These are phyloP conservation scores for Musca vetustissima DNA, from an alignment of 1,140 invertebrate species.

Conservation along the genomic window DNA sequence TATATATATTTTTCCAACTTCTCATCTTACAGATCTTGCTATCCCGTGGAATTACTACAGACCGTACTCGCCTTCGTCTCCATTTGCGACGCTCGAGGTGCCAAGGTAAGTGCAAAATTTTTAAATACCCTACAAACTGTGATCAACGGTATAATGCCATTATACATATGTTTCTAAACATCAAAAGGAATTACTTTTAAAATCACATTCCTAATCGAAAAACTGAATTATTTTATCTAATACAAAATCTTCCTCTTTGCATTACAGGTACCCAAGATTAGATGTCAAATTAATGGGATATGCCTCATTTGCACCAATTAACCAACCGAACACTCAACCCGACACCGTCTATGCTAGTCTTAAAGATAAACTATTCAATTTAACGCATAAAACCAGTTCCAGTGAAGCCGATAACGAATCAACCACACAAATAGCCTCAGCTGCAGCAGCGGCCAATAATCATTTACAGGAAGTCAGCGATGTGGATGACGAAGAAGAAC, in stretches of 20 bases:
- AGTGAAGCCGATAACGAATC: slow-evolving; percentile 31
- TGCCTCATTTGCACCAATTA: slow-evolving; percentile 31
- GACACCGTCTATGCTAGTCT: slow-evolving; percentile 28
- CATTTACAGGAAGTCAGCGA: slow-evolving; percentile 36
- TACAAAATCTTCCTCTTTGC: neutral
- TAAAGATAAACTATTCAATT: slow-evolving; percentile 29
- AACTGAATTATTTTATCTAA: too few relatives aligned
- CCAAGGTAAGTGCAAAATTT: slow-evolving; percentile 42
- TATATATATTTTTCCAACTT: neutral
- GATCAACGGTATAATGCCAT: too few relatives aligned
- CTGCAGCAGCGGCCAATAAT: slow-evolving; percentile 43
- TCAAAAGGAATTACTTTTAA: too few relatives aligned
- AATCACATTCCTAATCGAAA: too few relatives aligned
- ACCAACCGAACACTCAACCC: slow-evolving; percentile 28
- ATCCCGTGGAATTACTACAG: slow-evolving; percentile 51
- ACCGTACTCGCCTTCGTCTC: slow-evolving; percentile 46
- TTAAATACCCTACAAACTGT: too few relatives aligned
- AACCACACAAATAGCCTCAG: slow-evolving; percentile 41
- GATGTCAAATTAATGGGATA: slow-evolving; percentile 39
- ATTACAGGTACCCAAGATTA: slow-evolving; percentile 46
- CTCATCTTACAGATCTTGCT: slow-evolving; percentile 43
- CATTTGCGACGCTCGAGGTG: slow-evolving; percentile 45
- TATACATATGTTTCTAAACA: too few relatives aligned
- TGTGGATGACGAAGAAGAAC: neutral
- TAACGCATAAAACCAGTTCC: slow-evolving; percentile 26